Evolutionary conservation across 1,140 invertebrate genomes (phyloP), one percentile per base, ranked within the genome.

Genomic region (Glomeris maerens): DNA sequence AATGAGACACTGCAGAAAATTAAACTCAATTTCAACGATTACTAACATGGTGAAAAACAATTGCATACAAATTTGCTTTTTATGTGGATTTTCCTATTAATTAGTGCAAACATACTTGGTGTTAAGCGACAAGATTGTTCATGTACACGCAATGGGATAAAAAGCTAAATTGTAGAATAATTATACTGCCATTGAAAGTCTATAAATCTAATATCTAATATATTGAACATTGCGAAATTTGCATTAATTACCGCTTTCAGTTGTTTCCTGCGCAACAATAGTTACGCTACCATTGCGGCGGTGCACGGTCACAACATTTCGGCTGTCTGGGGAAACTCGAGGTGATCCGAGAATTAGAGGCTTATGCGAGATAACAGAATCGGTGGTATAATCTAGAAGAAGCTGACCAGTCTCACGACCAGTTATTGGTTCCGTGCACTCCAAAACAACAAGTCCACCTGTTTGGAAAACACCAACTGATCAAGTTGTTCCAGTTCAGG

Each of bases 361-460:
- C 58, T 81, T 80, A 44, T 78, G 76, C 22, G 68, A 69, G 1
- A 84, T 64, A 2, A 85, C 78, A 1, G 76, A 75, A 61, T 86
- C 82, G 1, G 83, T 85, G 25, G 86, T 62, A 59, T 83, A 81
- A 66, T 87, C 84, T 45, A 86, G 58, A 3, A 85, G 64, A 2
- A 86, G 62, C 66, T 84, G 82, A 1, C 80, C 80, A 0, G 76
- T 78, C 3, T 74, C 65, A 36, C 72, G 66, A 25, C 69, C 69
- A 1, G 77, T 80, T 21, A 79, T 69, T 52, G 78, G 76, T 58
- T 81, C 79, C 48, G 75, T 68, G 58, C 83, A 85, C 63, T 83
- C 74, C 53, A 84, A 68, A 47, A 84, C 72, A 1, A 83, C 75
- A 51, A 81, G 75, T 27, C 83, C 81, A 64, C 83, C 83, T 85